Conservation (phyloP, 92 coral and sea anemone genomes). For the Diadumene lineata region DNA sequence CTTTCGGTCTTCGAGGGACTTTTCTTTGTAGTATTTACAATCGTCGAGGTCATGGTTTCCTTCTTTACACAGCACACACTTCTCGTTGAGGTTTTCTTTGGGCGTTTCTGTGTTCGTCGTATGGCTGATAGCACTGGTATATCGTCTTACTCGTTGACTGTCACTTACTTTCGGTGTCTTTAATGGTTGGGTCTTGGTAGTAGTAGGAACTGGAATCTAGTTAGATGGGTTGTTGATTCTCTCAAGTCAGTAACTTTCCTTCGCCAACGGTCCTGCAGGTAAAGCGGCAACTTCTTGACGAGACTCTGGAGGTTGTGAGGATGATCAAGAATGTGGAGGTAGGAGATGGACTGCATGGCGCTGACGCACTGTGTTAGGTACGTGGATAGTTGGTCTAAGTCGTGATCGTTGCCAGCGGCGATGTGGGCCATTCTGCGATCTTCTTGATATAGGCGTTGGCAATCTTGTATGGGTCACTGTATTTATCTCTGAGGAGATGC, state of each 20-base stretch:
- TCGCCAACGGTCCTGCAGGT: slow-evolving; percentile 41
- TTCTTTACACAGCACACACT: slow-evolving; percentile 11
- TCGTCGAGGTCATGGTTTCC: slow-evolving; percentile 17
- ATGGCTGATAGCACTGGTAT: neutral
- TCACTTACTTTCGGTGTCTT: neutral
- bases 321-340: slow-evolving; percentile 30
- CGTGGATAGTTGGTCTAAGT: slow-evolving; percentile 34
- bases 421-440: slow-evolving; percentile 30
- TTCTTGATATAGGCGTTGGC: slow-evolving; percentile 50
- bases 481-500: slow-evolving; percentile 40
- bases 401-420: slow-evolving; percentile 19
- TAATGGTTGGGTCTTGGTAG: neutral
- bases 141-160: neutral
- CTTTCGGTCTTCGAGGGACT: slow-evolving; percentile 15
- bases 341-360: slow-evolving; percentile 33
- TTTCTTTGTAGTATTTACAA: slow-evolving; percentile 19
- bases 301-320: slow-evolving; percentile 45
- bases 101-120: neutral
- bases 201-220: slow-evolving; percentile 2
- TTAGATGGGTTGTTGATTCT: neutral
- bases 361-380: slow-evolving; percentile 41
- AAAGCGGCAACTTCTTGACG: slow-evolving; percentile 37
- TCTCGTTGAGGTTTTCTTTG: neutral
- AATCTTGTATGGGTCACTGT: slow-evolving; percentile 53
- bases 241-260: slow-evolving; percentile 15